Conservation (phyloP, 64 coral and sea anemone genomes). For the Dendronephthya gigantea region DNA sequence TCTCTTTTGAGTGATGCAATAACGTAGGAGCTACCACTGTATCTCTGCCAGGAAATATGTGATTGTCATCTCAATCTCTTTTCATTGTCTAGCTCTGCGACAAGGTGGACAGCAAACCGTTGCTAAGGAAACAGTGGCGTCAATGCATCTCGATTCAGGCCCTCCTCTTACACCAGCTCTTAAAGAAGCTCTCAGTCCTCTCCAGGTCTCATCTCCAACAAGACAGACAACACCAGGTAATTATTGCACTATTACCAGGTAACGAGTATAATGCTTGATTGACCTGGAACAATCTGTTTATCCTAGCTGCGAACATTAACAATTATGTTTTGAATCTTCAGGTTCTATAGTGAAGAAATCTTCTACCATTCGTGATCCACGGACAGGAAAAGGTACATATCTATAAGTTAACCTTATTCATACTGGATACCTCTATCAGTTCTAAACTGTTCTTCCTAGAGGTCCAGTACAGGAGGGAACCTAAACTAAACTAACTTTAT, state of each 20-base stretch:
- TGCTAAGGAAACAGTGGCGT: not conserved
- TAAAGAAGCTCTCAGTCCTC: not conserved
- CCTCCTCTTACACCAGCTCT: not conserved
- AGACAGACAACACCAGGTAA: not conserved
- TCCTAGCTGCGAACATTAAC: not conserved
- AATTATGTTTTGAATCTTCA: not conserved
- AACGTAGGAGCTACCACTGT: too few species aligned
- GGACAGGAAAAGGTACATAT: conserved; percentile 93
- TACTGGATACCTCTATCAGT: not conserved
- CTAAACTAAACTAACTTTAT: too few species aligned
- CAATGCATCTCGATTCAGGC: not conserved
- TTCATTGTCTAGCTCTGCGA: conserved; percentile 53
- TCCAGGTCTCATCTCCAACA: not conserved
- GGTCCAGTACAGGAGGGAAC: too few species aligned
- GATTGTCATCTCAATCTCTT: not conserved
- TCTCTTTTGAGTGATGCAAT: too few species aligned
- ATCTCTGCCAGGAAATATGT: too few species aligned
- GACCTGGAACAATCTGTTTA: not conserved
- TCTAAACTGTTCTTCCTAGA: too few species aligned
- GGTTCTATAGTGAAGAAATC: not conserved
- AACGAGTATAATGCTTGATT: too few species aligned
- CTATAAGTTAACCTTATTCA: not conserved
- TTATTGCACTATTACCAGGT: too few species aligned
- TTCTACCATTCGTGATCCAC: conserved; percentile 62
- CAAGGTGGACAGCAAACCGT: conserved; percentile 37